Evolutionary conservation across 1,140 invertebrate genomes (phyloP).

Genomic region (Sinella curviseta): DNA sequence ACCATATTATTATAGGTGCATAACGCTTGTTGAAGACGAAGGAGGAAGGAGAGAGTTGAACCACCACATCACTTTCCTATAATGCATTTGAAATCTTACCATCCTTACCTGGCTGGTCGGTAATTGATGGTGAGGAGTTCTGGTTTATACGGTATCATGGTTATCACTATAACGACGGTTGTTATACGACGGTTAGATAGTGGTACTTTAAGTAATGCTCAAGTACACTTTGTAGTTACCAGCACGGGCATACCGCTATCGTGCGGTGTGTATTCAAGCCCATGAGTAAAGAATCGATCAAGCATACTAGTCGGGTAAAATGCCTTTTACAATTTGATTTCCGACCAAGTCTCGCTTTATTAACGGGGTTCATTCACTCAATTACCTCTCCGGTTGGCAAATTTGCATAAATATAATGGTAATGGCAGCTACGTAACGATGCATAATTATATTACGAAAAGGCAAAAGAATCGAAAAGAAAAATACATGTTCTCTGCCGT

Average conservation of each 20-base stretch:
- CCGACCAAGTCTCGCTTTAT: neutral
- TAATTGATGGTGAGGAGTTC: neutral
- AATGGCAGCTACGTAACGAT: neutral
- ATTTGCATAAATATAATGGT: neutral
- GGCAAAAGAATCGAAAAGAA: too few relatives aligned
- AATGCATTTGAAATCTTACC: neutral
- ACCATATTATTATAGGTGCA: too few relatives aligned
- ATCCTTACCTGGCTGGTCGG: neutral
- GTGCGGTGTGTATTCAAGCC: neutral
- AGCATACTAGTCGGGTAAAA: neutral
- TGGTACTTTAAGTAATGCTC: neutral
- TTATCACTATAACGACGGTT: neutral
- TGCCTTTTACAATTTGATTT: neutral
- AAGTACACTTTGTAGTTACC: neutral
- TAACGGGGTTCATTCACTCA: conserved; percentile 11
- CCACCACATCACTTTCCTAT: neutral
- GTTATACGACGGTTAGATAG: neutral
- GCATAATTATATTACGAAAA: neutral
- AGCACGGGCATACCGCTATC: neutral
- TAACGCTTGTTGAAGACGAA: neutral
- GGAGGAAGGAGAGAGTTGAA: neutral
- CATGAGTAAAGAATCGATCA: neutral
- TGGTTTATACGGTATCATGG: neutral
- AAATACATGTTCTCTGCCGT: too few relatives aligned
- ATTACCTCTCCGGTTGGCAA: neutral